These are phyloP conservation scores for Podarcis raffonei DNA, from an alignment of 2,113 vertebrate genomes.

Conservation along the genomic window DNA sequence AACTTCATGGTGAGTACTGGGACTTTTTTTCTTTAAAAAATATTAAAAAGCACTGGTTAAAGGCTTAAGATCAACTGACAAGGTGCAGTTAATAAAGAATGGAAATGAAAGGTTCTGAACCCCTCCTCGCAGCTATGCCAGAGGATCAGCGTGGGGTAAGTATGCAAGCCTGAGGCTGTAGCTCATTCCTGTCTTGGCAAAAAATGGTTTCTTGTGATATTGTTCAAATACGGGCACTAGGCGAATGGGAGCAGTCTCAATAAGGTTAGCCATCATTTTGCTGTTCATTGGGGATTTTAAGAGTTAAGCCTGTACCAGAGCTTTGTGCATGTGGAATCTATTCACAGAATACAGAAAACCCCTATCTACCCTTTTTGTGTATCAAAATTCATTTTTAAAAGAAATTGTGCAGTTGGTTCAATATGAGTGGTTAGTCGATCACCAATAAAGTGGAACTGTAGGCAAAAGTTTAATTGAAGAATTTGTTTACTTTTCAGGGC, in stretches of 20 bases:
- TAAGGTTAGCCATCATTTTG: neutral
- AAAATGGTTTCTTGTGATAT: neutral
- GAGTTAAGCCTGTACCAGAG: too few relatives aligned
- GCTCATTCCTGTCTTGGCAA: neutral
- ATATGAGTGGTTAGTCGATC: neutral
- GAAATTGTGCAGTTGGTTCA: neutral
- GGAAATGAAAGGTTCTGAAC: neutral
- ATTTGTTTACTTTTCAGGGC: slow-evolving; percentile 74
- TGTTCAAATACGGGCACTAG: neutral
- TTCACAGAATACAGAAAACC: neutral
- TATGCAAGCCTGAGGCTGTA: too few relatives aligned
- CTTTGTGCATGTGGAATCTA: too few relatives aligned
- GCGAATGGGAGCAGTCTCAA: neutral
- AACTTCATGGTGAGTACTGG: too few relatives aligned
- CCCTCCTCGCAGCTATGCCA: neutral
- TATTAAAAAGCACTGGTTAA: too few relatives aligned
- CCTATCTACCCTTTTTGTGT: neutral
- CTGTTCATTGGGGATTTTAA: neutral
- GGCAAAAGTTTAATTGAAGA: neutral
- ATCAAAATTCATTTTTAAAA: neutral
- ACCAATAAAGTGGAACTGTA: neutral
- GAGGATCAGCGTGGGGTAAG: too few relatives aligned
- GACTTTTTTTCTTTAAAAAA: too few relatives aligned
- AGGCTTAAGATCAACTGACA: neutral
- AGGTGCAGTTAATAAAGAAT: neutral